Percentiles rank a stretch among this genome's conserved stretches.
phyloP scores from a whole-genome alignment of 2,113 vertebrate genomes.

The Forbesichthys agassizii region DNA sequence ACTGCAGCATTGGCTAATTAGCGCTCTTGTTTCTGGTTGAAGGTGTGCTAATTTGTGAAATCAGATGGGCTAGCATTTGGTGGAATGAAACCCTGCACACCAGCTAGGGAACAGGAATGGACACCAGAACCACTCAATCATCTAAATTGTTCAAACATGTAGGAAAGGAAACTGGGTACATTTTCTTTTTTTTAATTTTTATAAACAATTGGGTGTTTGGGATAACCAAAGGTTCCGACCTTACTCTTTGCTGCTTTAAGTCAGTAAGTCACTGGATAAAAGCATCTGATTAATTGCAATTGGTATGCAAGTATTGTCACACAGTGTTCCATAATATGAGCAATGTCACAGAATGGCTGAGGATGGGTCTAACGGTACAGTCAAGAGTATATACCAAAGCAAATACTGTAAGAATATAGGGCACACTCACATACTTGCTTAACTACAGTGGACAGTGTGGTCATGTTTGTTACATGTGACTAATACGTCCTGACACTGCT shows the following conservation, averaged over 20 bases:
- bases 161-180: background rate
- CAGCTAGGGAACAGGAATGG: no score
- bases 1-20: no score
- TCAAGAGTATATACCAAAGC: background rate
- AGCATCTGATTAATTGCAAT: no score
- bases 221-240: background rate
- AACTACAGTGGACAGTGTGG: conserved; percentile 27
- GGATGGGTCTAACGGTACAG: background rate
- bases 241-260: no score
- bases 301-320: background rate
- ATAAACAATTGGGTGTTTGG: background rate
- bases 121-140: background rate
- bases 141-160: background rate
- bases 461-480: conserved; percentile 17
- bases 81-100: background rate
- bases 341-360: background rate
- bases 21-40: no score
- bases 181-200: background rate
- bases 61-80: background rate
- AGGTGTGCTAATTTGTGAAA: no score
- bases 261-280: no score
- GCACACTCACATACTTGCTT: conserved; percentile 18
- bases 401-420: conserved; percentile 16
- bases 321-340: no score
- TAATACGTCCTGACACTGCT: background rate